These are phyloP conservation scores for Hycleus cichorii DNA, from an alignment of 1,140 invertebrate species.

Conservation along the genomic window DNA sequence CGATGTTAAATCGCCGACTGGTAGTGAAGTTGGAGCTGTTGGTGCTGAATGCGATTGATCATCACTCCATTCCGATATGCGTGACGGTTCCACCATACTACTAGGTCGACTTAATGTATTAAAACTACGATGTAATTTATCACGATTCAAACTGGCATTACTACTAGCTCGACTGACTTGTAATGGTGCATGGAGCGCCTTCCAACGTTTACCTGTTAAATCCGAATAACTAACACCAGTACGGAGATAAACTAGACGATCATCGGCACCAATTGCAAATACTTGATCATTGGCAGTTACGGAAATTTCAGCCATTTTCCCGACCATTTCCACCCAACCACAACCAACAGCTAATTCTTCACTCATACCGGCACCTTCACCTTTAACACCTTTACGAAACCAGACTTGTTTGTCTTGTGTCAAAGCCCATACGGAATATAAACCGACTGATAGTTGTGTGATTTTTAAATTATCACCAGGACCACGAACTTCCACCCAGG, in stretches of 20 bases:
- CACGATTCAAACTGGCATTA: constrained; percentile 52
- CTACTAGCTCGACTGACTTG: constrained; percentile 73
- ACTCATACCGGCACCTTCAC: constrained; percentile 58
- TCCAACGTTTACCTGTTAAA: constrained; percentile 82
- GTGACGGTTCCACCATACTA: constrained; percentile 44
- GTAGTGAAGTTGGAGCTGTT: constrained; percentile 39
- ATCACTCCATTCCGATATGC: constrained; percentile 45
- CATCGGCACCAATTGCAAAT: constrained; percentile 60
- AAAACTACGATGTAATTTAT: constrained; percentile 45
- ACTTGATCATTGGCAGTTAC: constrained; percentile 84
- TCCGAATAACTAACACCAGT: constrained; percentile 68
- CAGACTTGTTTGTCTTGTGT: constrained; percentile 79
- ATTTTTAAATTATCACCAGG: constrained; percentile 62
- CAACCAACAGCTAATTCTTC: constrained; percentile 65
- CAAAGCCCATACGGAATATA: constrained; percentile 80
- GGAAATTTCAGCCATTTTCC: constrained; percentile 72
- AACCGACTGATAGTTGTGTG: constrained; percentile 72
- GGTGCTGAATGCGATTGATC: constrained; percentile 55
- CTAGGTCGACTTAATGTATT: constrained; percentile 43
- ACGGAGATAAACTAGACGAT: constrained; percentile 70
- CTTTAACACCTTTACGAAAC: constrained; percentile 79
- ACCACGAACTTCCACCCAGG: constrained; percentile 73
- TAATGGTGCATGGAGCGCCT: constrained; percentile 63
- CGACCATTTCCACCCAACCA: constrained; percentile 80
- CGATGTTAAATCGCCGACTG: constrained; percentile 35